Evolutionary conservation across 2,888 invertebrate genomes (phyloP), one percentile per base, ranked within the genome.

Genomic region (Crepidodera aurea): DNA sequence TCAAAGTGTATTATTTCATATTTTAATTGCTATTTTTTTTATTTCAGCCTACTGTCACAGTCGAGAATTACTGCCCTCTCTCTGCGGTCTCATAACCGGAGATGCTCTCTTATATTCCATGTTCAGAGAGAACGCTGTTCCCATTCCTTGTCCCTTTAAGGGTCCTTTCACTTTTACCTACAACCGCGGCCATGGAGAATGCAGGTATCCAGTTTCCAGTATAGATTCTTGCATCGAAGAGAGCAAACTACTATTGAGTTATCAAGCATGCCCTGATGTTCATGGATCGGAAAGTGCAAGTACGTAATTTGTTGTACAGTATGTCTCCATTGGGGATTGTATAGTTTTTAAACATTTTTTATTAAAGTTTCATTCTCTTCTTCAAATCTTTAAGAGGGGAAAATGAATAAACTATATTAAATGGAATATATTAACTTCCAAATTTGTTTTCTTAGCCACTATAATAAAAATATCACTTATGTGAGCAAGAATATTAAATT

Each of bases 211-310:
- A 0, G 90, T 91, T 54, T 96, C 96, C 48, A 93, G 93, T 71
- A 93, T 96, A 73, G 96, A 96, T 81, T 92, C 93, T 75, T 97
- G 96, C 82, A 96, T 96, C 0, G 95, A 96, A 80, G 93, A 95
- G 76, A 94, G 94, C 68, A 86, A 93, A 69, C 85, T 96, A 55
- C 86, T 96, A 69, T 89, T 97, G 77, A 92, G 92, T 81, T 96
- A 95, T 82, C 95, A 96, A 80, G 95, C 95, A 4, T 97, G 97
- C 79, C 94, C 94, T 12, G 95, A 96, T 81, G 91, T 96, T 4
- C 88, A 89, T 70, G 94, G 92, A 51, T 93, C 95, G 0, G 96
- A 96, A 79, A 94, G 94, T 79, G 92, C 94, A 75, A 93, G 95
- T 94, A 82, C 82, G 83, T 71, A 19, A 13, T 25, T 27, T 13